Evolutionary conservation across 37 sponge, comb jelly and placozoan genomes (phyloP).

Genomic region (Chondrosia reniformis): DNA sequence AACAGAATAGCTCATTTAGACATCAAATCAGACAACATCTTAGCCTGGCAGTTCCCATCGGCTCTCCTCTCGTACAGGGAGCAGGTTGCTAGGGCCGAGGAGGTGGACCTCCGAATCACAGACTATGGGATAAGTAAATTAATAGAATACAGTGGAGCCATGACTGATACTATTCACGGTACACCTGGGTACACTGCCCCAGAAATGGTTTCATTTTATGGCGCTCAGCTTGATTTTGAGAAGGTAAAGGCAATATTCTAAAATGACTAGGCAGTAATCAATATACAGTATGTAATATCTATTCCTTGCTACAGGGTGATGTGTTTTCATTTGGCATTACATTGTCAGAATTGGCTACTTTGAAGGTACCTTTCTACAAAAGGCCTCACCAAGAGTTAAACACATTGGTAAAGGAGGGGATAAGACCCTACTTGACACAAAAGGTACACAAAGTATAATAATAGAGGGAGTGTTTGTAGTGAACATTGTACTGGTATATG

Average conservation of each 20-base stretch:
- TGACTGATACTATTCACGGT: slow-evolving; percentile 47
- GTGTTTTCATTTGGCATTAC: slow-evolving; percentile 90
- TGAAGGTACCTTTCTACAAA: slow-evolving; percentile 50
- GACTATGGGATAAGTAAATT: slow-evolving; percentile 83
- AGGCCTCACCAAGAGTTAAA: not conserved
- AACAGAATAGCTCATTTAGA: slow-evolving; percentile 81
- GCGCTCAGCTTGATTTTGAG: slow-evolving; percentile 47
- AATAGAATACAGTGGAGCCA: slow-evolving; percentile 24
- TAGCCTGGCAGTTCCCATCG: slow-evolving; percentile 83
- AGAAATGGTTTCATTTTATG: slow-evolving; percentile 50
- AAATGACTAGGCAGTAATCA: not conserved
- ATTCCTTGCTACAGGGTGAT: slow-evolving; percentile 52
- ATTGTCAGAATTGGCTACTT: slow-evolving; percentile 70
- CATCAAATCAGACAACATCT: slow-evolving; percentile 83
- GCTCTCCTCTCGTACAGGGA: not conserved
- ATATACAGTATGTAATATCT: not conserved
- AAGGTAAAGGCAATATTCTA: slow-evolving; percentile 37
- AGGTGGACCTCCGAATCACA: slow-evolving; percentile 72
- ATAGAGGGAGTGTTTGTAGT: not conserved
- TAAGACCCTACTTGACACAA: slow-evolving; percentile 37
- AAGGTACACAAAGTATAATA: too few relatives aligned
- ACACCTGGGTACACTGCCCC: slow-evolving; percentile 94
- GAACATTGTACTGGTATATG: too few relatives aligned
- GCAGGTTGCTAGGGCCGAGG: slow-evolving; percentile 31
- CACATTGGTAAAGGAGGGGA: not conserved